Evolutionary conservation across 1,140 invertebrate genomes (phyloP).

Genomic region (Planococcus citri): DNA sequence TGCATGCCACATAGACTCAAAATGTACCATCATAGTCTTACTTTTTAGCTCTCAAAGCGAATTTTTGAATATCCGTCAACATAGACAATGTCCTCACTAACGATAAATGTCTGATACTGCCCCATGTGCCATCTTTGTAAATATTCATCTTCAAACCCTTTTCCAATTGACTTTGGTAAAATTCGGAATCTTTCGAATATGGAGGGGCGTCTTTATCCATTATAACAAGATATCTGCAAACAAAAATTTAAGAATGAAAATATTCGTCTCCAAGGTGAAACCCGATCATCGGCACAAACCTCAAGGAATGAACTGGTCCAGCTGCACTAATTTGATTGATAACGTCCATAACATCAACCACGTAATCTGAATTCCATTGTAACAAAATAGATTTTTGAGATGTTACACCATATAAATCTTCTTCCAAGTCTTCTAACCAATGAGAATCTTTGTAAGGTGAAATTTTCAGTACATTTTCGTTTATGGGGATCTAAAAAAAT

Average conservation of each 20-base stretch:
- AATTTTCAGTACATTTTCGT: not conserved
- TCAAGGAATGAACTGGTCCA: not conserved
- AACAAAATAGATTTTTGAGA: not conserved
- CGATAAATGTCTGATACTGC: slow-evolving; percentile 53
- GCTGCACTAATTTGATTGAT: not conserved
- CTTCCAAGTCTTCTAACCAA: slow-evolving; percentile 5
- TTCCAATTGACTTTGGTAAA: slow-evolving; percentile 28
- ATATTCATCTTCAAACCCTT: slow-evolving; percentile 38
- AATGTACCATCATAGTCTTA: too few relatives aligned
- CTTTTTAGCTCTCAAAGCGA: slow-evolving; percentile 41
- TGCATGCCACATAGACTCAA: too few relatives aligned
- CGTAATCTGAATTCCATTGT: not conserved
- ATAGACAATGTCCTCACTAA: slow-evolving; percentile 43
- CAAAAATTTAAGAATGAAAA: too few relatives aligned
- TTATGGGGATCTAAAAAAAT: not conserved
- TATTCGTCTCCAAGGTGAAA: too few relatives aligned
- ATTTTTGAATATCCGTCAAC: slow-evolving; percentile 37
- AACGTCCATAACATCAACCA: not conserved
- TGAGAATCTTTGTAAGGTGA: not conserved
- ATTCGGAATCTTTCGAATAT: slow-evolving; percentile 22
- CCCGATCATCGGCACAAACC: too few relatives aligned
- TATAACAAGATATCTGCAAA: slow-evolving; percentile 25
- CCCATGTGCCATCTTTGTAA: slow-evolving; percentile 24
- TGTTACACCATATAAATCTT: not conserved
- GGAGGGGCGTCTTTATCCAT: slow-evolving; percentile 23